Conservation (phyloP, 2,797 vertebrate genomes). For the Chiropotes sagulatus region DNA sequence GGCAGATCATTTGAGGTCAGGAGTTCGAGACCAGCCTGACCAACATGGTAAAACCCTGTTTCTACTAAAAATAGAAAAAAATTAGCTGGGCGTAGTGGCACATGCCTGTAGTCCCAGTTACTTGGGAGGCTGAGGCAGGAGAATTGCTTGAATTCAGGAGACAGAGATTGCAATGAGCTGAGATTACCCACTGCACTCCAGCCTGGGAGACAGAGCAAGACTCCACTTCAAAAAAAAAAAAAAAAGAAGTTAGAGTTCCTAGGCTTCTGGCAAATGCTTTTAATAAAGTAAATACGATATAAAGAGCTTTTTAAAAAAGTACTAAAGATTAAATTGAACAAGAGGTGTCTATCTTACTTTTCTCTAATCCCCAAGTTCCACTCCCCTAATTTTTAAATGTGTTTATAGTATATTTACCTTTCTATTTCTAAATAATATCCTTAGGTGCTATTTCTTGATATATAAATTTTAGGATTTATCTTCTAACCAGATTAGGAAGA, state of each 20-base stretch:
- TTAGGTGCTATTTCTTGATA: constrained; percentile 13
- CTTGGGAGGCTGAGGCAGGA: neutral
- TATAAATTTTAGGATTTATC: neutral
- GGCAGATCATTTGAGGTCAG: neutral
- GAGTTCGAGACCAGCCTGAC: neutral
- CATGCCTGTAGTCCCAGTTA: neutral
- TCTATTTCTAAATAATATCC: neutral
- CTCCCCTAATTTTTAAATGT: neutral
- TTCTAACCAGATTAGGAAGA: neutral
- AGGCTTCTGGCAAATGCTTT: constrained; percentile 3
- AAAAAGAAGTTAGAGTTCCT: neutral
- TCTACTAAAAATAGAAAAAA: neutral
- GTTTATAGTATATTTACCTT: neutral
- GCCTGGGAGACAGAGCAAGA: neutral
- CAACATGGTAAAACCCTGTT: neutral
- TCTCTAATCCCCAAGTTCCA: neutral
- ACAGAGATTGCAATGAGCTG: neutral
- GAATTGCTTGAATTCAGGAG: neutral
- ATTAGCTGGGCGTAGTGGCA: too few relatives aligned
- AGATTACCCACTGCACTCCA: neutral
- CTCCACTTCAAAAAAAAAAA: neutral
- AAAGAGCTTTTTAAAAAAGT: neutral
- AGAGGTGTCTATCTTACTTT: neutral
- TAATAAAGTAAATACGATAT: neutral
- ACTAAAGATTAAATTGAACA: neutral